Evolutionary conservation across 2,797 vertebrate species (phyloP).

Genomic region (Gallirallus australis): DNA sequence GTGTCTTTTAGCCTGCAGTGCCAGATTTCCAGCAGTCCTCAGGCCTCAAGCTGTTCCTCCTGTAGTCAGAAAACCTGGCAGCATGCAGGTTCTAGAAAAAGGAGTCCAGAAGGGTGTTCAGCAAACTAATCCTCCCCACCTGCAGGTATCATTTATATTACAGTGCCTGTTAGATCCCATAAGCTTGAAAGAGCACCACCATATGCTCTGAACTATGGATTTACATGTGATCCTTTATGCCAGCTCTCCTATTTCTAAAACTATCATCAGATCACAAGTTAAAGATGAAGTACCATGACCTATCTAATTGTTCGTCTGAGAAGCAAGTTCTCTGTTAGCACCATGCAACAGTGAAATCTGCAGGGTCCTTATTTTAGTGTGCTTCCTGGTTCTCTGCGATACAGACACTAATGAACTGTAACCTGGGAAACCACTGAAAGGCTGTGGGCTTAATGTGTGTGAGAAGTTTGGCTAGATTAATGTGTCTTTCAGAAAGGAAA

Average conservation of each 20-base stretch:
- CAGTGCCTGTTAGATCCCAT: not conserved
- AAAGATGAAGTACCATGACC: not conserved
- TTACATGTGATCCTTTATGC: not conserved
- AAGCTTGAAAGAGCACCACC: not conserved
- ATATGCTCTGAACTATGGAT: not conserved
- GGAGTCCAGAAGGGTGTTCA: not conserved
- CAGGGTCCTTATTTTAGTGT: not conserved
- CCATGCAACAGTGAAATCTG: not conserved
- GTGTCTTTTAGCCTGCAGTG: not conserved
- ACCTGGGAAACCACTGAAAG: slow-evolving; percentile 48
- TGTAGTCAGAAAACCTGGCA: not conserved
- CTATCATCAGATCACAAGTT: not conserved
- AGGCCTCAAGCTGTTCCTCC: not conserved
- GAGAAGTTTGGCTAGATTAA: slow-evolving; percentile 4
- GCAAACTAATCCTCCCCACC: not conserved
- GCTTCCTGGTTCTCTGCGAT: not conserved
- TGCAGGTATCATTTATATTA: not conserved
- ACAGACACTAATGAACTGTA: slow-evolving; percentile 45
- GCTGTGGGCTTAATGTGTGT: not conserved
- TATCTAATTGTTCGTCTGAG: not conserved
- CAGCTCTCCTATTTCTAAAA: not conserved
- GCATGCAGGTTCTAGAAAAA: not conserved
- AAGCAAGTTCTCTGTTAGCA: not conserved
- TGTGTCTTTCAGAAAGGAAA: not conserved
- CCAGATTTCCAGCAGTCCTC: not conserved